These are phyloP conservation scores for Danio aesculapii DNA, from an alignment of 2,797 vertebrate species.

Conservation along the genomic window DNA sequence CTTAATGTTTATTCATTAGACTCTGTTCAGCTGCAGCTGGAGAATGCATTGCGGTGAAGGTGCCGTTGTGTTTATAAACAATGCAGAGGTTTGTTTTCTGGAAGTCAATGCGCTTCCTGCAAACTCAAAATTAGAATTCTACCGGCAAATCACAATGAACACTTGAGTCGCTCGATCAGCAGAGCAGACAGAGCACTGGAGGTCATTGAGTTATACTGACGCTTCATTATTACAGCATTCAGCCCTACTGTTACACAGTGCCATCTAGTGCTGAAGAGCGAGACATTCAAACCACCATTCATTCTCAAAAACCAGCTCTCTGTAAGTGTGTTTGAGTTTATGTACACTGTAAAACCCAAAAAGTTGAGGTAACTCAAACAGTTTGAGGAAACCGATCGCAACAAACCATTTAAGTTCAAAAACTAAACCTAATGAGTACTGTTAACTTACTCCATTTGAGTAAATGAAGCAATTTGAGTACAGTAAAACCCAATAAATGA, in stretches of 20 bases:
- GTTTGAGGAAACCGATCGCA: too few relatives aligned
- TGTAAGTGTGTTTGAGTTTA: not conserved
- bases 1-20: conserved; percentile 51
- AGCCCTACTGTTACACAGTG: conserved; percentile 59
- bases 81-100: conserved; percentile 35
- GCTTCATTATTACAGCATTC: conserved; percentile 41
- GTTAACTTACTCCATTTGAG: too few relatives aligned
- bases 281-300: conserved; percentile 17
- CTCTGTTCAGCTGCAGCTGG: conserved; percentile 35
- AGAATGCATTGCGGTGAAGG: conserved; percentile 34
- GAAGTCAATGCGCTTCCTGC: conserved; percentile 59
- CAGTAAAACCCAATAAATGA: too few relatives aligned
- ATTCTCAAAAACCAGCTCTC: conserved; percentile 35
- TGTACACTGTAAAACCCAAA: too few relatives aligned
- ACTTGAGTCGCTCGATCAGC: conserved; percentile 47
- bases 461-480: too few relatives aligned
- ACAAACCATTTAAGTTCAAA: too few relatives aligned
- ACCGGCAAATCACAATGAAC: conserved; percentile 44
- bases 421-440: too few relatives aligned
- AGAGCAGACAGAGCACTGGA: conserved; percentile 26
- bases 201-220: conserved; percentile 45
- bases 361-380: too few relatives aligned
- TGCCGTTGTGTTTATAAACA: conserved; percentile 30
- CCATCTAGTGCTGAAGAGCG: conserved; percentile 57
- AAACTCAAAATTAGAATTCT: conserved; percentile 56